Conservation (phyloP, 2,113 vertebrate genomes). For the Pipa parva region DNA sequence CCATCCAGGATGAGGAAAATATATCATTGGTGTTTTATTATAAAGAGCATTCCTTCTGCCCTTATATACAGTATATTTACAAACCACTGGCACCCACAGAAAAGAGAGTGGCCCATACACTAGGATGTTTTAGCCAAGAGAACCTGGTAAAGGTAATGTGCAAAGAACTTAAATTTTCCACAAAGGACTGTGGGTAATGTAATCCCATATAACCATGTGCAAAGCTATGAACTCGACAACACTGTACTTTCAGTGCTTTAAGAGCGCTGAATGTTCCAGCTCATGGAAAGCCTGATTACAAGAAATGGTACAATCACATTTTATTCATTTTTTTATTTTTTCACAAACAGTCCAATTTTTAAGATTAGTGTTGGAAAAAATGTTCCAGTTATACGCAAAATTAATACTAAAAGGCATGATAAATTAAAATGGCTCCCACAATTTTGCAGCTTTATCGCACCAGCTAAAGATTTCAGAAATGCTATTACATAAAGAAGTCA, state of each 20-base stretch:
- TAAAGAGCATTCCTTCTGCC: no score
- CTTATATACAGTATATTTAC: no score
- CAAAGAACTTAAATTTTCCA: no score
- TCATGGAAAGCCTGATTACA: no score
- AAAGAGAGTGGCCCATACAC: no score
- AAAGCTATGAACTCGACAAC: neutral
- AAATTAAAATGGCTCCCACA: constrained; percentile 24
- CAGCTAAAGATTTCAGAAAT: constrained; percentile 38
- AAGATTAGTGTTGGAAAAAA: constrained; percentile 16
- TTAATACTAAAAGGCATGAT: constrained; percentile 30
- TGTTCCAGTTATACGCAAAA: constrained; percentile 18
- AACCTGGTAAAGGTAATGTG: no score
- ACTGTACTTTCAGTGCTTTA: neutral
- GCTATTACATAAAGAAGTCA: constrained; percentile 39
- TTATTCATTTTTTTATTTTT: no score
- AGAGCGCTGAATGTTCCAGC: neutral
- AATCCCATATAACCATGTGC: neutral
- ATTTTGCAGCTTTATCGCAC: constrained; percentile 29
- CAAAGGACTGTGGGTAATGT: no score
- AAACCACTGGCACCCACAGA: no score
- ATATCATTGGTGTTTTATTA: no score
- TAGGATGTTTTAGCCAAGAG: no score
- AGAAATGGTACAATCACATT: neutral
- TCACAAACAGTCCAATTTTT: neutral
- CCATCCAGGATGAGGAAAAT: no score